phyloP scores from a whole-genome alignment of 2,113 vertebrate genomes.

The Sterrhoptilus dennistouni region DNA sequence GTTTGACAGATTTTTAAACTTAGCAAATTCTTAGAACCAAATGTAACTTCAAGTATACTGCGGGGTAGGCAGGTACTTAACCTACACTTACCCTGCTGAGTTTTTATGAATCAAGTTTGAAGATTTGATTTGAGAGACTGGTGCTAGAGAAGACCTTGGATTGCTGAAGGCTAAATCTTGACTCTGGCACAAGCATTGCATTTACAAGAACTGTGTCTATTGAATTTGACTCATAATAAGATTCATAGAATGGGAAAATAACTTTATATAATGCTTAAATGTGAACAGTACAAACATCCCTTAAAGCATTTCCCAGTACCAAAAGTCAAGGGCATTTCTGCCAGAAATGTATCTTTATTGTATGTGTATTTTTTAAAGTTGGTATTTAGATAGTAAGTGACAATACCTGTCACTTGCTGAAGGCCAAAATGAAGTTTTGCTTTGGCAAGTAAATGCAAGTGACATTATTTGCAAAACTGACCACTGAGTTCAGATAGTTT shows the following conservation, averaged over 20 bases:
- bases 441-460: background rate
- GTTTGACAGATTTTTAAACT: background rate
- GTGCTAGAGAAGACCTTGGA: background rate
- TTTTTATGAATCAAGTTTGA: background rate
- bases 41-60: background rate
- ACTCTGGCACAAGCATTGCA: background rate
- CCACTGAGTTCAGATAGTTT: background rate
- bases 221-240: background rate
- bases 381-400: background rate
- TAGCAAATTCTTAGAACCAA: background rate
- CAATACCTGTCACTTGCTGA: background rate
- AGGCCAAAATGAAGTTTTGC: background rate
- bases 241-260: background rate
- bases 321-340: background rate
- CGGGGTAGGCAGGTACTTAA: background rate
- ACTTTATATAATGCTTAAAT: background rate
- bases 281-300: background rate
- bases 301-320: background rate
- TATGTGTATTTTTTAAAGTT: background rate
- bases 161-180: background rate
- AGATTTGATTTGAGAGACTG: background rate
- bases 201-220: background rate
- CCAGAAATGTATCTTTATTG: background rate
- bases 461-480: background rate
- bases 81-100: background rate